Evolutionary conservation across 2,113 vertebrate genomes (phyloP).

Genomic region (Cromileptes altivelis): DNA sequence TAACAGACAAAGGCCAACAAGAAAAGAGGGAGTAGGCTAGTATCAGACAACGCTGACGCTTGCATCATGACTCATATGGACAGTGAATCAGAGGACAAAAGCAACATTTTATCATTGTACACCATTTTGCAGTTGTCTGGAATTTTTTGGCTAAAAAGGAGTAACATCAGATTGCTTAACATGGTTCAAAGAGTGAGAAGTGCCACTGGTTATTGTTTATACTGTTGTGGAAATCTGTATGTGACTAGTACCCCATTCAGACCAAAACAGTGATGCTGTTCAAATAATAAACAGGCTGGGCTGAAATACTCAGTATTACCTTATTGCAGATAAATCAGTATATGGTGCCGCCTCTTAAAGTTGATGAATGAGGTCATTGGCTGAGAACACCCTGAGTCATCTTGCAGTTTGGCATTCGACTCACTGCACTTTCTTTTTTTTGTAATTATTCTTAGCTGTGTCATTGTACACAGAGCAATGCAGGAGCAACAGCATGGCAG

Average conservation of each 20-base stretch:
- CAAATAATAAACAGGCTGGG: neutral
- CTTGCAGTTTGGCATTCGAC: neutral
- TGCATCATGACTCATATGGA: conserved; percentile 56
- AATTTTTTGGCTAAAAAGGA: neutral
- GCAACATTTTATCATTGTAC: conserved; percentile 11
- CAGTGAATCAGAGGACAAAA: conserved; percentile 51
- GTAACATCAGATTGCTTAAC: neutral
- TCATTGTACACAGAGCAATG: neutral
- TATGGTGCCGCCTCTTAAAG: neutral
- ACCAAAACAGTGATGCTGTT: neutral
- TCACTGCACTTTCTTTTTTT: neutral
- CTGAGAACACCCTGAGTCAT: too few relatives aligned
- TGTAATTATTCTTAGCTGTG: neutral
- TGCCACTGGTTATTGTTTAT: neutral
- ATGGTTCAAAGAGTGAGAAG: conserved; percentile 3
- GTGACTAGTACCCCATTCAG: neutral
- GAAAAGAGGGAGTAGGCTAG: conserved; percentile 61
- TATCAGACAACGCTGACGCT: conserved; percentile 40
- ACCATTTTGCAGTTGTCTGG: neutral
- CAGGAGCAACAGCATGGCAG: neutral
- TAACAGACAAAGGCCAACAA: conserved; percentile 36
- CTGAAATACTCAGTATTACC: neutral
- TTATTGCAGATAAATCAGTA: neutral
- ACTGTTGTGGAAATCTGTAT: neutral
- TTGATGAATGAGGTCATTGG: neutral